Evolutionary conservation across 2,888 invertebrate species (phyloP).

Genomic region (Coenonympha arcania): DNA sequence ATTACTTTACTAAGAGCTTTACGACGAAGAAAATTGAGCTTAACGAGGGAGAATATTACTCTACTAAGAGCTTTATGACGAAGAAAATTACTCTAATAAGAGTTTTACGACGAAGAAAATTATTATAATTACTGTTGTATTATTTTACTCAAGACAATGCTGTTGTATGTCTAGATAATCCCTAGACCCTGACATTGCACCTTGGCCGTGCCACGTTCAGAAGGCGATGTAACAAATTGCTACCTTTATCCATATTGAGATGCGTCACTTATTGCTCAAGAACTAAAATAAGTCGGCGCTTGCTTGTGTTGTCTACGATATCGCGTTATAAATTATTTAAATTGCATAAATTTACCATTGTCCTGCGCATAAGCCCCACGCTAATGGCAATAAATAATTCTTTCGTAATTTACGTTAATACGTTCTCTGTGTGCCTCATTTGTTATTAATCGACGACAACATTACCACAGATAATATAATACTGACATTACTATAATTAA

Average conservation of each 20-base stretch:
- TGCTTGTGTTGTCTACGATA: neutral
- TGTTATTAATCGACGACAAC: neutral
- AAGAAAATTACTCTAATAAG: no score
- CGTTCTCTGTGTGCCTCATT: neutral
- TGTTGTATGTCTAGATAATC: neutral
- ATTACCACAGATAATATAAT: no score
- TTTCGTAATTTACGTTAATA: neutral
- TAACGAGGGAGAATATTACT: no score
- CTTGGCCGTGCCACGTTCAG: slow-evolving; percentile 17
- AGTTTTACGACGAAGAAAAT: no score
- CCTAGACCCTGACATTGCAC: slow-evolving; percentile 11
- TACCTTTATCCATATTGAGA: slow-evolving; percentile 12
- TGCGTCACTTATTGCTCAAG: slow-evolving; percentile 20
- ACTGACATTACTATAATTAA: no score
- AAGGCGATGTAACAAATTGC: slow-evolving; percentile 19
- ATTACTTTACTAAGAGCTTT: no score
- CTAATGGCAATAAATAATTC: slow-evolving; percentile 13
- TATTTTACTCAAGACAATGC: neutral
- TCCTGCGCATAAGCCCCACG: slow-evolving; percentile 5
- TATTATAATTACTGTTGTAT: no score
- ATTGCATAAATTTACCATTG: slow-evolving; percentile 8
- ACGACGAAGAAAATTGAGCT: no score
- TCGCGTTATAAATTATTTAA: slow-evolving; percentile 11
- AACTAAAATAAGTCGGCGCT: slow-evolving; percentile 11
- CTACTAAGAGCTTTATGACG: no score